These are phyloP conservation scores for Rhyacophila evoluta DNA, from an alignment of 2,888 invertebrate species.

Conservation along the genomic window DNA sequence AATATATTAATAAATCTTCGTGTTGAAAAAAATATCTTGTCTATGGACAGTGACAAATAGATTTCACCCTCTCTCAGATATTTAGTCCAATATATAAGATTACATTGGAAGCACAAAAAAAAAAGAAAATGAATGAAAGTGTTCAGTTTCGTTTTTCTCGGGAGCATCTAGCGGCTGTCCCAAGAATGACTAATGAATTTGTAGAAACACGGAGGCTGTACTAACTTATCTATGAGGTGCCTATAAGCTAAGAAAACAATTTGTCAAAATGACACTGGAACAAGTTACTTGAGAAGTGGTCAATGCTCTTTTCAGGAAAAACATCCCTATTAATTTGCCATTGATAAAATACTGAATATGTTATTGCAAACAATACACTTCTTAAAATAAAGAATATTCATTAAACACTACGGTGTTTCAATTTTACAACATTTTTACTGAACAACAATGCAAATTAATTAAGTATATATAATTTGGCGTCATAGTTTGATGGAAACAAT, in stretches of 20 bases:
- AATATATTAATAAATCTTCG: background rate
- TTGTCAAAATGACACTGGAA: conserved; percentile 26
- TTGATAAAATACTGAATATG: too few species aligned
- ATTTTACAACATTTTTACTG: too few species aligned
- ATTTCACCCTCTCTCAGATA: conserved; percentile 3
- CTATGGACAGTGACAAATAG: conserved; percentile 26
- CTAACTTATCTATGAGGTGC: background rate
- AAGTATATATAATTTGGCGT: too few species aligned
- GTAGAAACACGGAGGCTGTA: conserved; percentile 31
- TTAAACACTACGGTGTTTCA: too few species aligned
- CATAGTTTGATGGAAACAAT: too few species aligned
- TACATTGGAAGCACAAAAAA: conserved; percentile 40
- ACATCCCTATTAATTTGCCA: background rate
- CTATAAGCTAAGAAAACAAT: conserved; percentile 39
- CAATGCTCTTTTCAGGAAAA: background rate
- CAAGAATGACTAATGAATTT: conserved; percentile 47
- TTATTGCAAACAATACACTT: too few species aligned
- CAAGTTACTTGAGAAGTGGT: background rate
- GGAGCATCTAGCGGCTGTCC: conserved; percentile 45
- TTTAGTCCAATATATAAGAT: conserved; percentile 27
- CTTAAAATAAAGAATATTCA: too few species aligned
- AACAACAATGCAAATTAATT: too few species aligned
- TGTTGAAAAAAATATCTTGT: conserved; percentile 18
- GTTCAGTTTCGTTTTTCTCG: conserved; percentile 52
- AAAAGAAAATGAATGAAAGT: conserved; percentile 50